Conservation (phyloP, 1,140 invertebrate genomes). For the Aphelinus atriplicis region DNA sequence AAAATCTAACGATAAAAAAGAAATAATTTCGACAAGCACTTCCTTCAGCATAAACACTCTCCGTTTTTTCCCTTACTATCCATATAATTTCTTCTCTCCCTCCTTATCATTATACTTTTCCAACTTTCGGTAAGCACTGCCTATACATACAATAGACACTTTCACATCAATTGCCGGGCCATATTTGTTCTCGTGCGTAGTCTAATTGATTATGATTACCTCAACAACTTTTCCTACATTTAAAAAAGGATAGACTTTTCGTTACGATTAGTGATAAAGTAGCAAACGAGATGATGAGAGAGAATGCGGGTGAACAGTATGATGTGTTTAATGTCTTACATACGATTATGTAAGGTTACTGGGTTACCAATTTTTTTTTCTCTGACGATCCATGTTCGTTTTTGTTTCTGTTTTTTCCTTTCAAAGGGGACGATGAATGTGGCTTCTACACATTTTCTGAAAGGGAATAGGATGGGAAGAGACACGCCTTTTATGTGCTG, state of each 20-base stretch:
- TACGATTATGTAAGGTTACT: slow-evolving; percentile 23
- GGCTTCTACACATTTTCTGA: slow-evolving; percentile 20
- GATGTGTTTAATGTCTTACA: slow-evolving; percentile 31
- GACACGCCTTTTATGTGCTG: slow-evolving; percentile 30
- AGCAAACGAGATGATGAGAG: slow-evolving; percentile 41
- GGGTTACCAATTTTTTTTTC: slow-evolving; percentile 32
- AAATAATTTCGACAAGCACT: slow-evolving; percentile 55
- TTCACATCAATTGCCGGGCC: slow-evolving; percentile 29
- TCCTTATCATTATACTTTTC: slow-evolving; percentile 29
- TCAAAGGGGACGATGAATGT: slow-evolving; percentile 16
- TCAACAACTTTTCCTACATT: slow-evolving; percentile 40
- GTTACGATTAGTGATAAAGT: slow-evolving; percentile 41
- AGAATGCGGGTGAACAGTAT: slow-evolving; percentile 38
- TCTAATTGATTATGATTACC: slow-evolving; percentile 37
- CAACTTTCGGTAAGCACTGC: slow-evolving; percentile 34
- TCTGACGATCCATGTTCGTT: slow-evolving; percentile 5
- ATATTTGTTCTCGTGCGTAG: slow-evolving; percentile 30
- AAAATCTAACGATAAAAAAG: slow-evolving; percentile 58
- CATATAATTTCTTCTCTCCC: slow-evolving; percentile 35
- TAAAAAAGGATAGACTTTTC: slow-evolving; percentile 43
- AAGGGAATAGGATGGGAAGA: slow-evolving; percentile 20
- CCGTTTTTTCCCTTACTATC: slow-evolving; percentile 14
- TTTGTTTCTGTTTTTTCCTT: slow-evolving; percentile 23
- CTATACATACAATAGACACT: slow-evolving; percentile 35
- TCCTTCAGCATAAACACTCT: slow-evolving; percentile 38